phyloP scores from a whole-genome alignment of 2,797 vertebrate genomes.

The Oreonectes daqikongensis region DNA sequence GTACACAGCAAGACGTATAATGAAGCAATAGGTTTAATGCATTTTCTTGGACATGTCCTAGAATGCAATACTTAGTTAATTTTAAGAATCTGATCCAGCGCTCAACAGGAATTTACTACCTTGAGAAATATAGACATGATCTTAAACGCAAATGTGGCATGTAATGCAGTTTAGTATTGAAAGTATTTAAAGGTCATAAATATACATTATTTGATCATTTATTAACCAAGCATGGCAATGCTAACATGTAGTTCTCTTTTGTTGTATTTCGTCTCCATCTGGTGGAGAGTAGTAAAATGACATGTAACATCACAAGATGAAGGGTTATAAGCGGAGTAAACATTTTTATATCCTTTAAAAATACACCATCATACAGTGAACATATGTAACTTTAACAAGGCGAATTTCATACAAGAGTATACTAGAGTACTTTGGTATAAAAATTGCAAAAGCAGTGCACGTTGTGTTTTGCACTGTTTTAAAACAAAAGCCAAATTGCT shows the following conservation, averaged over 20 bases:
- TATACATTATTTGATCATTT: background rate
- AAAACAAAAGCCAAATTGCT: too few species aligned
- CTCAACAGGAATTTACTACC: background rate
- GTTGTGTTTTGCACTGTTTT: background rate
- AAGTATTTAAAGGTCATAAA: background rate
- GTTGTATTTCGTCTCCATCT: slow-evolving; percentile 49
- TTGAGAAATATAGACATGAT: background rate
- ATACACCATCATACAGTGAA: too few species aligned
- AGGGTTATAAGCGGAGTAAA: background rate
- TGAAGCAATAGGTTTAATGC: slow-evolving; percentile 30
- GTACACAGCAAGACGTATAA: slow-evolving; percentile 47
- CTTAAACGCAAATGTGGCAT: background rate
- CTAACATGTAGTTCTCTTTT: background rate
- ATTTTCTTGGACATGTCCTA: slow-evolving; percentile 23
- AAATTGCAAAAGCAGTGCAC: background rate
- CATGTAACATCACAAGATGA: too few species aligned
- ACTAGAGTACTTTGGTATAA: background rate
- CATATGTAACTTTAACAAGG: too few species aligned
- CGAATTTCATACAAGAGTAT: too few species aligned
- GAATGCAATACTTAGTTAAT: background rate
- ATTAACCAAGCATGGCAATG: background rate
- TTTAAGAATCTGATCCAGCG: background rate
- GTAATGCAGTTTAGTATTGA: background rate
- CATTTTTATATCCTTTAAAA: too few species aligned
- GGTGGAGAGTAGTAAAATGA: slow-evolving; percentile 13